A percentile compares a stretch with the other conserved stretches of the same genome.
Conservation (phyloP, 1,140 invertebrate species). For the Atta colombica region DNA sequence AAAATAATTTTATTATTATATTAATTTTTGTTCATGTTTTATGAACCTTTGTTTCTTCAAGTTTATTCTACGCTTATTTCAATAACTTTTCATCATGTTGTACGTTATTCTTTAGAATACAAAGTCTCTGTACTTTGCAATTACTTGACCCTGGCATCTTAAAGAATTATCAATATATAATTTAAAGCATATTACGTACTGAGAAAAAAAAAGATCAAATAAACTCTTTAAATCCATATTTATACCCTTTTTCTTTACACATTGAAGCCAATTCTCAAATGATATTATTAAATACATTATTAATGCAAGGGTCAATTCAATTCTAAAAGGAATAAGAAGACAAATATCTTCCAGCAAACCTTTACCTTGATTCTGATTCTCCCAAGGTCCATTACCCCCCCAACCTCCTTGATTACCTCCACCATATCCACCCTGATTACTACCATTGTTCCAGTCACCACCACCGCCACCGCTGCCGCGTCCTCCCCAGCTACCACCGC, state of each 20-base stretch:
- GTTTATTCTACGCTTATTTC: not conserved
- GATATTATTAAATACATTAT: not conserved
- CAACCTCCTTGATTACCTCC: constrained; percentile 85
- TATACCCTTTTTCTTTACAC: not conserved
- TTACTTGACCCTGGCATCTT: not conserved
- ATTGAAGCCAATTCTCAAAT: not conserved
- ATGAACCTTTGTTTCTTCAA: not conserved
- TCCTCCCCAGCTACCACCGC: constrained; percentile 80
- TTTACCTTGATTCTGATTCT: constrained; percentile 85
- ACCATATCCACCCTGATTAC: constrained; percentile 86
- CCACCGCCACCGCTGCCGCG: constrained; percentile 83
- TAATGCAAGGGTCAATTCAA: not conserved
- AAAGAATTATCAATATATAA: not conserved
- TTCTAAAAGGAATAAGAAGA: not conserved
- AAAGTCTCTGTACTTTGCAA: not conserved
- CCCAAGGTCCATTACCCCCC: constrained; percentile 85
- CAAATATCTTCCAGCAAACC: constrained; percentile 6
- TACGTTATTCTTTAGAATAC: not conserved
- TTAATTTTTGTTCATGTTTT: not conserved
- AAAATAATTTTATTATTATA: not conserved
- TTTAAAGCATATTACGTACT: not conserved
- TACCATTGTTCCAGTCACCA: constrained; percentile 85
- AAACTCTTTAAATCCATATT: not conserved
- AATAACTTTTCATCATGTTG: not conserved
- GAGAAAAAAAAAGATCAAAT: not conserved